These are phyloP conservation scores for Austrofundulus limnaeus DNA, from an alignment of 2,113 vertebrate species.

Conservation along the genomic window DNA sequence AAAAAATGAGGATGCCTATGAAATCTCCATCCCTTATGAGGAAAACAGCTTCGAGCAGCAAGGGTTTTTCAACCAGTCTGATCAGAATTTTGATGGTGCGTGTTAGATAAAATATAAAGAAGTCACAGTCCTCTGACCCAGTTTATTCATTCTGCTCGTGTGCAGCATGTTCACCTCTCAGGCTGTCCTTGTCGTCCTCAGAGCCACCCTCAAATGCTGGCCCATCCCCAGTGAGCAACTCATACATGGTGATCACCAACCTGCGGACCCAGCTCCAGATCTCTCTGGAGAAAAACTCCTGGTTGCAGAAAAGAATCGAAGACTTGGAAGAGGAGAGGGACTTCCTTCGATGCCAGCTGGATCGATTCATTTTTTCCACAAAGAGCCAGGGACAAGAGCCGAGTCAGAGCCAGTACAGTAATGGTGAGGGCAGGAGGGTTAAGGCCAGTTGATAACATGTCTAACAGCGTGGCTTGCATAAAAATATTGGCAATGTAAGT, in stretches of 20 bases:
- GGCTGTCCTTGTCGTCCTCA: conserved; percentile 26
- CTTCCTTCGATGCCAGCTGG: conserved; percentile 88
- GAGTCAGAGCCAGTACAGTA: conserved; percentile 75
- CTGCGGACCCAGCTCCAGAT: conserved; percentile 88
- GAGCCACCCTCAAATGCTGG: conserved; percentile 62
- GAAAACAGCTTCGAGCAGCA: conserved; percentile 83
- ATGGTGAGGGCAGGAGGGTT: conserved; percentile 44
- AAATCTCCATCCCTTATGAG: conserved; percentile 84
- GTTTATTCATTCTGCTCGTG: not conserved
- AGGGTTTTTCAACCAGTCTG: conserved; percentile 80
- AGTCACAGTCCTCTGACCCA: not conserved
- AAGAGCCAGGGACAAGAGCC: conserved; percentile 73
- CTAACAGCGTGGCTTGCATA: not conserved
- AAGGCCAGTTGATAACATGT: conserved; percentile 2
- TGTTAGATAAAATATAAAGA: not conserved
- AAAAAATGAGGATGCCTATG: conserved; percentile 83
- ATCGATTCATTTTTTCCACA: conserved; percentile 88
- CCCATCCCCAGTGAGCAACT: conserved; percentile 72
- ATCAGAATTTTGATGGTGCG: conserved; percentile 83
- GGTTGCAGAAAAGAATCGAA: conserved; percentile 89
- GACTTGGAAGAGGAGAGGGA: conserved; percentile 91
- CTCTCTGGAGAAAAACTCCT: conserved; percentile 88
- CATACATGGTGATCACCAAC: conserved; percentile 82
- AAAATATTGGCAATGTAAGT: not conserved
- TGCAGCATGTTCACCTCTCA: not conserved